A percentile compares a stretch with the other conserved stretches of the same genome.
Conservation (phyloP, 92 coral and sea anemone species). For the Heliopora coerulea region DNA sequence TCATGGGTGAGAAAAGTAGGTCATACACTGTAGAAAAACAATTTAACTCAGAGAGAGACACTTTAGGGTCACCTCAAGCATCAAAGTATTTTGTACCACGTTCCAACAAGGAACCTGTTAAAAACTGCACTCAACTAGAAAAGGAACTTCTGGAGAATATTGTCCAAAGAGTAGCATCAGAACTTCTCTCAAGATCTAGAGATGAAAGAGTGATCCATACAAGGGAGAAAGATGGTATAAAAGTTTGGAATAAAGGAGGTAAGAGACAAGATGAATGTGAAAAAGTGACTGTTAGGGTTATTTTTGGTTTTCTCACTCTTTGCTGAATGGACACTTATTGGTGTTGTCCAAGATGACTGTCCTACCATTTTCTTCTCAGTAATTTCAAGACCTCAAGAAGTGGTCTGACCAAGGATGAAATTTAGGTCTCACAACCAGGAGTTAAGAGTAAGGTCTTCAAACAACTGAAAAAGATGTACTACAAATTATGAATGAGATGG, state of each 20-base stretch:
- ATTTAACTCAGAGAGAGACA: neutral
- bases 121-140: conserved; percentile 74
- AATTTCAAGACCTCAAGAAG: too few species aligned
- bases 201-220: neutral
- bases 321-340: too few species aligned
- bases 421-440: too few species aligned
- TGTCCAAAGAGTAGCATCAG: conserved; percentile 69
- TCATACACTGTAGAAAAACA: neutral
- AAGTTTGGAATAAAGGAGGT: conserved; percentile 63
- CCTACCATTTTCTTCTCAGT: too few species aligned
- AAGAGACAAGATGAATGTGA: neutral
- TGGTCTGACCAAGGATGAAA: too few species aligned
- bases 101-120: conserved; percentile 57
- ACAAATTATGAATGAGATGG: too few species aligned
- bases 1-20: conserved; percentile 6
- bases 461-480: too few species aligned
- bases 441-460: too few species aligned
- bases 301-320: too few species aligned
- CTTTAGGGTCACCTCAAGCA: neutral
- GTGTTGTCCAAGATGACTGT: too few species aligned
- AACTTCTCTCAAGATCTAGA: conserved; percentile 43
- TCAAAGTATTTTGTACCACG: conserved; percentile 58
- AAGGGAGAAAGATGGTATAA: neutral
- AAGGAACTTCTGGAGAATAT: conserved; percentile 62
- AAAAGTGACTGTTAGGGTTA: too few species aligned